phyloP scores from a whole-genome alignment of 2,797 vertebrate genomes.

The Galago senegalensis region DNA sequence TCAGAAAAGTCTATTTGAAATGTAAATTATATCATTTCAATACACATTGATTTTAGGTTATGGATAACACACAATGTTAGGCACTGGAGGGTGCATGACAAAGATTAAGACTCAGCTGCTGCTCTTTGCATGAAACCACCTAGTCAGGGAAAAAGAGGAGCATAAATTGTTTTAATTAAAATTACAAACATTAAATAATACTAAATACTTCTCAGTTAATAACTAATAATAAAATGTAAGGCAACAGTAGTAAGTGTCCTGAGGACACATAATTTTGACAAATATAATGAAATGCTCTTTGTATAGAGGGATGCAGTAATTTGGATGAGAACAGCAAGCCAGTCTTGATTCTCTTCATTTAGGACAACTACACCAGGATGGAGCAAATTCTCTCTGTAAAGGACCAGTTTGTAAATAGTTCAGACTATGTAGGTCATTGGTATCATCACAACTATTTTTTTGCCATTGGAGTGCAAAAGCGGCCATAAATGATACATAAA shows the following conservation, averaged over 20 bases:
- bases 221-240: slow-evolving; percentile 9
- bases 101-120: background rate
- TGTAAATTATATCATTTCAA: slow-evolving; percentile 28
- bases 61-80: background rate
- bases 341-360: background rate
- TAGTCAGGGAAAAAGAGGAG: background rate
- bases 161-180: background rate
- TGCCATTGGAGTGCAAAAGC: background rate
- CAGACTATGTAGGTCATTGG: background rate
- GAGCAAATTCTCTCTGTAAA: background rate
- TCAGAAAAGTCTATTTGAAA: slow-evolving; percentile 36
- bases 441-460: background rate
- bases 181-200: background rate
- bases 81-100: background rate
- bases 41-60: background rate
- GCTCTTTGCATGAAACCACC: background rate
- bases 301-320: background rate
- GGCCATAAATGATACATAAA: background rate
- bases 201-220: background rate
- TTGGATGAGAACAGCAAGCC: background rate
- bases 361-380: background rate
- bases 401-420: background rate
- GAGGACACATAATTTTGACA: background rate
- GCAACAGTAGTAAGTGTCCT: background rate
- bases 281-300: background rate